phyloP scores from a whole-genome alignment of 1,140 invertebrate species.

The Eulimnadia texana region DNA sequence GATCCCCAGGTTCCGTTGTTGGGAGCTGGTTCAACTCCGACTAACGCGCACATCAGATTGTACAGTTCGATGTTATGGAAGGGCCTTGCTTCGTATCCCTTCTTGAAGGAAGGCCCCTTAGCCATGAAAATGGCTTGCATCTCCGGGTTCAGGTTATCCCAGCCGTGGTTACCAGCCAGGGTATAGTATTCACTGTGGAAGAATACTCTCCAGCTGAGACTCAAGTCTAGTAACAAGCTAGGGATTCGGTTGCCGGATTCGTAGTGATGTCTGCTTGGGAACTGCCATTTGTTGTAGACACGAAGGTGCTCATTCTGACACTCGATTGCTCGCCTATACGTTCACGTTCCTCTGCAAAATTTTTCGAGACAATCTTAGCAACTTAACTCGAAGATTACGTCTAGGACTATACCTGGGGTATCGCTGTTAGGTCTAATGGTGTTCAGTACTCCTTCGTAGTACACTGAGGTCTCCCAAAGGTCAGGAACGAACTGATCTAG shows the following conservation, averaged over 20 bases:
- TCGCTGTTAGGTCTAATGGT: slow-evolving; percentile 4
- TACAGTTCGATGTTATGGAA: slow-evolving; percentile 33
- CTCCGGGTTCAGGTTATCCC: slow-evolving; percentile 9
- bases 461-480: background rate
- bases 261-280: background rate
- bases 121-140: slow-evolving; percentile 30
- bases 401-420: background rate
- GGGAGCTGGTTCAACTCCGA: slow-evolving; percentile 26
- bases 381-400: background rate
- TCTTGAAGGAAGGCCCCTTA: slow-evolving; percentile 30
- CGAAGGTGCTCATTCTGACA: slow-evolving; percentile 3
- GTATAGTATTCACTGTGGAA: background rate
- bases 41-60: slow-evolving; percentile 30
- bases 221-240: background rate
- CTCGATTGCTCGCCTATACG: slow-evolving; percentile 6
- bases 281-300: slow-evolving; percentile 6
- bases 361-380: background rate
- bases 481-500: slow-evolving; percentile 6
- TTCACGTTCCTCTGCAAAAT: slow-evolving; percentile 12
- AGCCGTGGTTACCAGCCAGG: slow-evolving; percentile 7
- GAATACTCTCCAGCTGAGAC: background rate
- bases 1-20: slow-evolving; percentile 27
- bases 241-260: background rate
- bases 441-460: background rate
- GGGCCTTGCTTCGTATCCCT: slow-evolving; percentile 19